These are phyloP conservation scores for Habropoda laboriosa DNA, from an alignment of 1,140 invertebrate genomes.

Conservation along the genomic window DNA sequence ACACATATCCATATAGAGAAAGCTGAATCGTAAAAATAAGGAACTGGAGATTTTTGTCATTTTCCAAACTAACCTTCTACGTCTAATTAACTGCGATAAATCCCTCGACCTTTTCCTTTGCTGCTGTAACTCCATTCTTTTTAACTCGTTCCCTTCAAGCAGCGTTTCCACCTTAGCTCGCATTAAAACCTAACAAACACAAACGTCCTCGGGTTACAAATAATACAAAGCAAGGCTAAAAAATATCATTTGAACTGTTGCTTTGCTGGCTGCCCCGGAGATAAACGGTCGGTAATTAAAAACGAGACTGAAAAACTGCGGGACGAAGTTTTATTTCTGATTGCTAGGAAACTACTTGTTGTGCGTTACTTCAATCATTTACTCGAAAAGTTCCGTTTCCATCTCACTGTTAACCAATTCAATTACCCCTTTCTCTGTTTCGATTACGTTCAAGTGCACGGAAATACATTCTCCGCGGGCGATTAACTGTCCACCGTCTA, in stretches of 20 bases:
- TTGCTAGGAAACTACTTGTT: neutral
- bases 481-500: conserved; percentile 31
- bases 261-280: neutral
- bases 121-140: no score
- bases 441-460: conserved; percentile 22
- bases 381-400: neutral
- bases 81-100: neutral
- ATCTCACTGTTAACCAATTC: conserved; percentile 15
- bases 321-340: neutral
- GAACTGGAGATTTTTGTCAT: neutral
- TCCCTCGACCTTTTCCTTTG: neutral
- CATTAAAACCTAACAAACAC: neutral
- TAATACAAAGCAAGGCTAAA: neutral
- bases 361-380: neutral
- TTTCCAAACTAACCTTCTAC: neutral
- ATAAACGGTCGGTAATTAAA: neutral
- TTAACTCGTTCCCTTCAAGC: no score
- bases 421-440: conserved; percentile 24
- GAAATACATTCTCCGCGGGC: conserved; percentile 9
- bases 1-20: no score
- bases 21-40: no score
- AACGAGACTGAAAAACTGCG: neutral
- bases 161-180: neutral
- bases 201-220: no score
- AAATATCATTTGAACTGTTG: neutral